Base-by-base conservation (phyloP, 2,113 vertebrate genomes). In the Lophotis ruficrista region DNA sequence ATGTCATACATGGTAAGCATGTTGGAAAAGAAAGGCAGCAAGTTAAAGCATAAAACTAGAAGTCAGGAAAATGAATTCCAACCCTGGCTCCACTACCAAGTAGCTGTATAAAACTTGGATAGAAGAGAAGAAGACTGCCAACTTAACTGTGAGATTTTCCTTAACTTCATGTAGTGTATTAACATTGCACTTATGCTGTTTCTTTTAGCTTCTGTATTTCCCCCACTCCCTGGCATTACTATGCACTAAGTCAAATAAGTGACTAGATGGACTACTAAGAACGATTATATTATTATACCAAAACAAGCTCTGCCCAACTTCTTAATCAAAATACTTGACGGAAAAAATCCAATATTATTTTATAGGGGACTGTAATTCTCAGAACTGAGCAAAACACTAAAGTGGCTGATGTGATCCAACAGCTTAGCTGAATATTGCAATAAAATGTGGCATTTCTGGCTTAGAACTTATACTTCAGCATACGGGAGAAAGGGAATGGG, bases 21-120 rank as follows among this genome's bases (percentile, higher is more conserved):
- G 83, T 82, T 97, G 96, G 96, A 96, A 94, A 94, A 72, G 87
- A 92, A 93, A 95, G 68, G 83, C 83, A 94, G 83, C 43, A 77
- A 96, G 86, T 90, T 96, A 93, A 93, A 94, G 69, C 80, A 95
- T 58, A 90, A 73, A 90, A 89, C 86, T 58, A 84, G 48, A 95
- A 96, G 89, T 96, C 94, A 89, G 76, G 83, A 96, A 91, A 96
- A 94, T 17, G 57, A 95, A 72, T 94, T 97, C 86, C 94, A 96
- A 78, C 66, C 82, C 92, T 95, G 96, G 94, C 94, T 97, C 65
- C 58, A 81, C 61, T 82, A 96, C 33, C 90, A 89, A 89, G 38
- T 51, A 92, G 85, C 93, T 95, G 76, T 94, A 76, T 64, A 87
- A 97, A 94, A 96, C 83, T 92, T 82, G 87, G 61, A 91, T 89